Evolutionary conservation across 2,888 invertebrate genomes (phyloP).

Genomic region (Ennomos erosarius): DNA sequence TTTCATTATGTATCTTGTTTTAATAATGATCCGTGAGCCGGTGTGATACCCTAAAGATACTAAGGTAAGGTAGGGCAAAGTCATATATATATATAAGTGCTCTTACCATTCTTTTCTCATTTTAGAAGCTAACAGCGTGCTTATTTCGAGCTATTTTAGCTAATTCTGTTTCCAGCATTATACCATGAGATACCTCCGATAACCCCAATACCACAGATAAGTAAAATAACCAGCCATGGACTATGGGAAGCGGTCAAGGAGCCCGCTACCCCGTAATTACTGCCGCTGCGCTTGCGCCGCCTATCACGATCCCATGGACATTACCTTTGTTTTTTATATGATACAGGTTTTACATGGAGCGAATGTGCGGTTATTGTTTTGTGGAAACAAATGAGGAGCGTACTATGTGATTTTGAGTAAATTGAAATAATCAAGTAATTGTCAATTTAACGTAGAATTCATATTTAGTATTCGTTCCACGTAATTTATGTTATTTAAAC

Average conservation of each 20-base stretch:
- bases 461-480: no score
- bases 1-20: no score
- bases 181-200: conserved; percentile 35
- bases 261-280: conserved; percentile 69
- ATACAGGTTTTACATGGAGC: conserved; percentile 43
- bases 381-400: conserved; percentile 14
- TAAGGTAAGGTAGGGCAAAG: no score
- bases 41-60: no score
- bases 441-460: neutral
- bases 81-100: no score
- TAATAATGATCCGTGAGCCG: no score
- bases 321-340: conserved; percentile 48
- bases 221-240: conserved; percentile 31
- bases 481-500: no score
- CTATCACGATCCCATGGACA: conserved; percentile 60
- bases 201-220: conserved; percentile 36
- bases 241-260: conserved; percentile 39
- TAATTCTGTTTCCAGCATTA: conserved; percentile 6
- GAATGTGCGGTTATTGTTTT: conserved; percentile 34
- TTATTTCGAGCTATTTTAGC: neutral
- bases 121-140: neutral
- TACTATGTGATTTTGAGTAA: conserved; percentile 7
- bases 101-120: no score
- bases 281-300: conserved; percentile 69
- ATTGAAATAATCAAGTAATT: conserved; percentile 9